These are phyloP conservation scores for Doris montereyensis DNA, from an alignment of 2,888 invertebrate genomes.

Conservation along the genomic window DNA sequence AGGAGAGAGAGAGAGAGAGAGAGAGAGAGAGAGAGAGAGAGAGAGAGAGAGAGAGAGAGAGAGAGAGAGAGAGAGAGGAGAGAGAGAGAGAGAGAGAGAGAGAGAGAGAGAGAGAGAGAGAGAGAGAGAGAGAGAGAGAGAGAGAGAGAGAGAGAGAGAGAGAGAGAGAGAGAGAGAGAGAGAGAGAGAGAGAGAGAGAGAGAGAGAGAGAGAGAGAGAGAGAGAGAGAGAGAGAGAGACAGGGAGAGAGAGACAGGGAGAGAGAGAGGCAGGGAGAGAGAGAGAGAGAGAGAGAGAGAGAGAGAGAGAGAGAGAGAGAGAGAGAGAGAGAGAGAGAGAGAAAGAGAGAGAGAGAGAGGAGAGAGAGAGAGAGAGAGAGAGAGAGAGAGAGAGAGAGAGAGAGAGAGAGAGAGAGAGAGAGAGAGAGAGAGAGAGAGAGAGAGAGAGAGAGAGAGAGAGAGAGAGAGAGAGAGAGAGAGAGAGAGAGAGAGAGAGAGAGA, in stretches of 20 bases:
- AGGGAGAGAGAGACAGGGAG: too few species aligned
- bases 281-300: too few species aligned
- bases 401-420: background rate
- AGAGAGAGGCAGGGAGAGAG: too few species aligned
- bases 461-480: background rate
- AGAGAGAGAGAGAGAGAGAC: too few species aligned
- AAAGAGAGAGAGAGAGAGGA: background rate
- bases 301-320: conserved; percentile 20
- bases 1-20: too few species aligned
- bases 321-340: conserved; percentile 11
- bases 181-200: conserved; percentile 14
- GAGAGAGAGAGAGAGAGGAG: conserved; percentile 3
- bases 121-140: conserved; percentile 14
- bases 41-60: too few species aligned
- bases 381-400: background rate
- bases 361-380: background rate
- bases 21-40: too few species aligned
- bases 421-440: background rate
- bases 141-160: conserved; percentile 17
- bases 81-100: conserved; percentile 11
- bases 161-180: conserved; percentile 10
- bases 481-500: background rate
- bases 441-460: background rate
- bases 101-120: conserved; percentile 9
- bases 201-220: conserved; percentile 11